Evolutionary conservation across 2,113 vertebrate species (phyloP), one percentile per base, ranked within the genome.

Genomic region (Oncorhynchus clarkii): DNA sequence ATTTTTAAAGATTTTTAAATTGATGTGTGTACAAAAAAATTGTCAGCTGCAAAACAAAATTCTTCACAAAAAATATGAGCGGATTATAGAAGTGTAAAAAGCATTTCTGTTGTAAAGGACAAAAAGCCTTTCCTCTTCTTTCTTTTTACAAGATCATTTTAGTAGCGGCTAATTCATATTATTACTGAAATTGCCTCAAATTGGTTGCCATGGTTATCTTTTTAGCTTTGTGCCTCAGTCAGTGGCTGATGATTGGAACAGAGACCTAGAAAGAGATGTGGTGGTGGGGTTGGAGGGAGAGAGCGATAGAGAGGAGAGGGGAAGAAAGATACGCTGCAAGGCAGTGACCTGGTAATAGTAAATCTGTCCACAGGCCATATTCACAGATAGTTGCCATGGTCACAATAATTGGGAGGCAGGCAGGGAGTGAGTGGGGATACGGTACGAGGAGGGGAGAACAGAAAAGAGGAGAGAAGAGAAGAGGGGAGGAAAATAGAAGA

Each of bases 331-430:
- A 85, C 9, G 29, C 34, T 26, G 77, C 75, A 86, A 89, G 88
- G 88, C 88, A 88, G 72, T 92, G 90, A 92, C 91, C 92, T 89
- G 88, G 90, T 93, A 92, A 93, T 93, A 81, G 90, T 89, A 78
- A 87, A 89, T 84, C 87, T 88, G 89, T 92, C 88, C 92, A 89
- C 86, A 81, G 90, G 90, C 92, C 85, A 84, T 91, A 91, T 85
- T 92, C 87, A 81, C 84, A 90, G 92, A 92, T 92, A 92, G 93
- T 94, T 94, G 91, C 93, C 90, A 93, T 93, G 92, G 93, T 80
- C 89, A 93, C 93, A 84, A 88, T 92, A 92, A 95, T 92, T 93
- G 90, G 87, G 84, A 71, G 65, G 31, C 6, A 49, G 29, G 34
- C 31, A 34, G 20, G 27, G 64, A 72, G 59, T 74, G 16, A 73